phyloP scores from a whole-genome alignment of 2,888 invertebrate genomes.

The Erpobdella octoculata region DNA sequence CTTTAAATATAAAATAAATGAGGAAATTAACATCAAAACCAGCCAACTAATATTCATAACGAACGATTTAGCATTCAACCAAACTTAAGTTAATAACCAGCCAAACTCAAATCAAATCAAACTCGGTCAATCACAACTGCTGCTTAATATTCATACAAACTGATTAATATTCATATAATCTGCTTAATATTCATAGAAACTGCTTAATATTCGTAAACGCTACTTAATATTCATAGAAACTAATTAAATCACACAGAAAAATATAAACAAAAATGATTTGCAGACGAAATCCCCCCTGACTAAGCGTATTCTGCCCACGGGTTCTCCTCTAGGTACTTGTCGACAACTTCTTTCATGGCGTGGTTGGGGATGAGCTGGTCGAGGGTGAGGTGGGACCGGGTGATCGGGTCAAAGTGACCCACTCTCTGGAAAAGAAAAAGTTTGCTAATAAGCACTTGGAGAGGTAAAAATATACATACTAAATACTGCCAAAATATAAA shows the following conservation, averaged over 20 bases:
- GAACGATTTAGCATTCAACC: too few species aligned
- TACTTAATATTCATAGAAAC: neutral
- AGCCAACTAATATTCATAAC: too few species aligned
- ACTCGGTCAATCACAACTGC: too few species aligned
- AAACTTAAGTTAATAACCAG: too few species aligned
- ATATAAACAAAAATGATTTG: too few species aligned
- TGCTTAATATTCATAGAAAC: too few species aligned
- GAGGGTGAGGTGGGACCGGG: conserved; percentile 83
- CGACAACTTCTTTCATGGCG: conserved; percentile 98
- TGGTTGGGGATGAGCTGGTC: conserved; percentile 96
- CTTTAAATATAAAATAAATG: too few species aligned
- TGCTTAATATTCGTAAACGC: neutral
- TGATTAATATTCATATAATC: too few species aligned
- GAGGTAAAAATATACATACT: too few species aligned
- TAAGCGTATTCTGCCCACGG: conserved; percentile 94
- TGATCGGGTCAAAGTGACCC: conserved; percentile 98
- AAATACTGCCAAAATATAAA: too few species aligned
- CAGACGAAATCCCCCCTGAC: conserved; percentile 41
- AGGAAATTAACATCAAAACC: too few species aligned
- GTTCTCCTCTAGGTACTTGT: conserved; percentile 86
- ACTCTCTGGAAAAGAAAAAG: conserved; percentile 65
- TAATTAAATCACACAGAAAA: neutral
- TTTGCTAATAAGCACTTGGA: neutral
- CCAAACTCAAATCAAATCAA: neutral
- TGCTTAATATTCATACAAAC: too few species aligned